phyloP scores from a whole-genome alignment of 2,113 vertebrate species.

The Bubo scandiacus region DNA sequence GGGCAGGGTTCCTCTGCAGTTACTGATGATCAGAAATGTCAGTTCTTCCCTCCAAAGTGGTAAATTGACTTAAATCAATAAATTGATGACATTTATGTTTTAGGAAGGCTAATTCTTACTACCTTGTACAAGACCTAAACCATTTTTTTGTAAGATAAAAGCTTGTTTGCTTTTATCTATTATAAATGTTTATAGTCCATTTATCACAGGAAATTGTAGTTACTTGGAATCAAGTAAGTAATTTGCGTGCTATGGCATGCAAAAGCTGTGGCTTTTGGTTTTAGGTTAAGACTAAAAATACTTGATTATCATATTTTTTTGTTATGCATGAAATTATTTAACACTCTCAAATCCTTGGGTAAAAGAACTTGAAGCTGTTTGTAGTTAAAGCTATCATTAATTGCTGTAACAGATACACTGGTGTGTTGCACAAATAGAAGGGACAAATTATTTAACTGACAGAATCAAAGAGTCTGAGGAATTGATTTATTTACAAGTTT shows the following conservation, averaged over 20 bases:
- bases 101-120: not conserved
- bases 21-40: not conserved
- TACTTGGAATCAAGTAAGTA: not conserved
- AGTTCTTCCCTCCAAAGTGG: not conserved
- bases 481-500: not conserved
- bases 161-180: not conserved
- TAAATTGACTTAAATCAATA: not conserved
- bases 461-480: not conserved
- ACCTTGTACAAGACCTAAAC: too few species aligned
- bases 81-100: not conserved
- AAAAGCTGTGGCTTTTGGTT: not conserved
- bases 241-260: not conserved
- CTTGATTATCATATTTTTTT: not conserved
- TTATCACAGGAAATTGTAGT: not conserved
- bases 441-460: not conserved
- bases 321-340: not conserved
- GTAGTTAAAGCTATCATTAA: not conserved
- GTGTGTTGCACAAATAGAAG: not conserved
- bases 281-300: not conserved
- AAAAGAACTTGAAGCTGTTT: not conserved
- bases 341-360: not conserved
- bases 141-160: not conserved
- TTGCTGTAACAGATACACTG: not conserved
- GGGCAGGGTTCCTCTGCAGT: not conserved
- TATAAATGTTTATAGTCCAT: not conserved